Evolutionary conservation across 2,888 invertebrate genomes (phyloP).

Genomic region (Tipula lateralis): DNA sequence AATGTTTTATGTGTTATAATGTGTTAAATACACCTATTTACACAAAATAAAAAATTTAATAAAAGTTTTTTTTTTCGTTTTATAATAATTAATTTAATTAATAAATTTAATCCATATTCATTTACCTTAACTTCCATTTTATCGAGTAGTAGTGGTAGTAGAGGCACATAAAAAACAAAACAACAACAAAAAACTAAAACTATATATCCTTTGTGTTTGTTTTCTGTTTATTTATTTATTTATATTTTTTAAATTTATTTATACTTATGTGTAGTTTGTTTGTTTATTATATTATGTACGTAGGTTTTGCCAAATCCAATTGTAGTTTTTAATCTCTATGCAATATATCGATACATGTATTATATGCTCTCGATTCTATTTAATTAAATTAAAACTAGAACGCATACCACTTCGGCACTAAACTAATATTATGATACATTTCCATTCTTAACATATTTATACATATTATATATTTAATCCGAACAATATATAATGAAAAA

Average conservation of each 20-base stretch:
- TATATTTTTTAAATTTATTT: too few species aligned
- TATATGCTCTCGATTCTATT: neutral
- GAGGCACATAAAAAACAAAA: conserved; percentile 3
- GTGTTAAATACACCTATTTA: neutral
- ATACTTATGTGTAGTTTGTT: too few species aligned
- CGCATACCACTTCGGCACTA: neutral
- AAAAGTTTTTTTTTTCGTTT: neutral
- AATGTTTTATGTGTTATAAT: neutral
- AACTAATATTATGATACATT: neutral
- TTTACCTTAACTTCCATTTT: conserved; percentile 24
- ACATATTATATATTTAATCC: neutral
- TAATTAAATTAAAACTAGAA: neutral
- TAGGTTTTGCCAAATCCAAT: conserved; percentile 7
- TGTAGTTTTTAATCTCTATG: neutral
- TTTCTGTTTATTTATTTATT: too few species aligned
- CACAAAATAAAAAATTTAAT: neutral
- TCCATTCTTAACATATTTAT: neutral
- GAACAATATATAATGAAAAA: neutral
- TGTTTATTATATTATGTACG: neutral
- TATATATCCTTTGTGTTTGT: conserved; percentile 12
- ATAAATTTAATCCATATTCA: neutral
- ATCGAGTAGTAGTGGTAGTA: neutral
- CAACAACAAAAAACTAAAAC: neutral
- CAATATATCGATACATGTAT: neutral
- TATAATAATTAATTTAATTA: neutral